Evolutionary conservation across 2,888 invertebrate species (phyloP), one percentile per base, ranked within the genome.

Genomic region (Agriopis leucophaearia): DNA sequence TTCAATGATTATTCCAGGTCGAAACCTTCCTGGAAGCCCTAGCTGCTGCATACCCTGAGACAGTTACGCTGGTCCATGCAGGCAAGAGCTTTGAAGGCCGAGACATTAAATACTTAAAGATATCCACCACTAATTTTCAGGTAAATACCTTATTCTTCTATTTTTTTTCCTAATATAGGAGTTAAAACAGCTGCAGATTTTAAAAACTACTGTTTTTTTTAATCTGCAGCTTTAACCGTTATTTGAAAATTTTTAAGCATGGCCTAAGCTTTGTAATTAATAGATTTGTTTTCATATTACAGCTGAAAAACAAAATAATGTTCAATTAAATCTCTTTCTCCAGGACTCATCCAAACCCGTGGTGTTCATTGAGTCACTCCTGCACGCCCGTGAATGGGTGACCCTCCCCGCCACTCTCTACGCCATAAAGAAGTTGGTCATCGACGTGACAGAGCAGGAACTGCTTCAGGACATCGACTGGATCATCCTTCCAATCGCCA

Each of bases 301-400:
- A n/a, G n/a, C n/a, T n/a, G n/a, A n/a, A n/a, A n/a, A n/a, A n/a
- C n/a, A n/a, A n/a, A n/a, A 27, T 27, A 27, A 27, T 27, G 27
- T 27, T 18, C 16, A 54, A 40, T 54, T 35, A 15, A 40, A 35
- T 48, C 12, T 35, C 9, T 60, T 69, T 47, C 5, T 55, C 42
- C 82, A 85, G 78, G 86, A 89, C 50, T 47, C 51, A 10, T 83
- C 72, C 45, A 95, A 95, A 71, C 95, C 95, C 0, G 85, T 91
- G 1, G 89, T 96, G 47, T 90, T 95, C 73, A 82, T 95, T 55
- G 94, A 96, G 72, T 95, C 93, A 7, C 94, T 95, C 1, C 94
- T 95, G 36, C 95, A 95, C 76, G 95, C 95, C 4, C 94, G 96
- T 8, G 96, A 96, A 82, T 96, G 96, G 96, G 95, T 96, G 65